A percentile compares a stretch with the other conserved stretches of the same genome.
Conservation (phyloP, 1,140 invertebrate genomes). For the Zaprionus lachaisei region DNA sequence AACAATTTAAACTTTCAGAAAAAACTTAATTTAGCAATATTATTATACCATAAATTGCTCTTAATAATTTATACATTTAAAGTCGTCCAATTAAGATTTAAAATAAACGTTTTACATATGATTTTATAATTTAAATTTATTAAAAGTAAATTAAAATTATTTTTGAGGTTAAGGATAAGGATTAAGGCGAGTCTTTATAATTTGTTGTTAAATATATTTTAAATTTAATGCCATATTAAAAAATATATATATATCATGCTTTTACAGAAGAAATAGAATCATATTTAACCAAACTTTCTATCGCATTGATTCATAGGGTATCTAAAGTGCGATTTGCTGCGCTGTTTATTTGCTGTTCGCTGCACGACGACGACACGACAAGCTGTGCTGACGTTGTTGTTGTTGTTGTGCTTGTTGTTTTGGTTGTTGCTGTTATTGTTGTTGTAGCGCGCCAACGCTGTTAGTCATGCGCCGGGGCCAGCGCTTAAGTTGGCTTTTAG, state of each 20-base stretch:
- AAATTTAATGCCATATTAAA: neutral
- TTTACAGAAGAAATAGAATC: neutral
- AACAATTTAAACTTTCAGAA: too few relatives aligned
- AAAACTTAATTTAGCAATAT: too few relatives aligned
- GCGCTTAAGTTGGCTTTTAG: slow-evolving; percentile 71
- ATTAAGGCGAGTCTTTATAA: too few relatives aligned
- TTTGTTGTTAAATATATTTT: too few relatives aligned
- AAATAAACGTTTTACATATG: too few relatives aligned
- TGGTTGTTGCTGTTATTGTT: slow-evolving; percentile 31
- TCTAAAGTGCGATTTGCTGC: slow-evolving; percentile 16
- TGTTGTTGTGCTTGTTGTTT: slow-evolving; percentile 22
- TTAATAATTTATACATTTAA: too few relatives aligned
- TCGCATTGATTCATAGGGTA: slow-evolving; percentile 31
- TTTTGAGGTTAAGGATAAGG: neutral
- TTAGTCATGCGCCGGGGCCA: slow-evolving; percentile 74
- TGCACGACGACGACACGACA: slow-evolving; percentile 76
- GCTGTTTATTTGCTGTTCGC: slow-evolving; percentile 31
- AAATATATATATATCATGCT: too few relatives aligned
- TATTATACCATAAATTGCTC: too few relatives aligned
- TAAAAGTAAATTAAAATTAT: neutral
- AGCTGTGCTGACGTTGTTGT: slow-evolving; percentile 59
- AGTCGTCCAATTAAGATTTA: too few relatives aligned
- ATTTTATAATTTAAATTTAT: neutral
- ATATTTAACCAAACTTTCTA: neutral
- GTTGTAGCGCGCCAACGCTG: slow-evolving; percentile 72